Base-by-base conservation (phyloP, 2,888 invertebrate genomes). In the Tenthredo livida region DNA sequence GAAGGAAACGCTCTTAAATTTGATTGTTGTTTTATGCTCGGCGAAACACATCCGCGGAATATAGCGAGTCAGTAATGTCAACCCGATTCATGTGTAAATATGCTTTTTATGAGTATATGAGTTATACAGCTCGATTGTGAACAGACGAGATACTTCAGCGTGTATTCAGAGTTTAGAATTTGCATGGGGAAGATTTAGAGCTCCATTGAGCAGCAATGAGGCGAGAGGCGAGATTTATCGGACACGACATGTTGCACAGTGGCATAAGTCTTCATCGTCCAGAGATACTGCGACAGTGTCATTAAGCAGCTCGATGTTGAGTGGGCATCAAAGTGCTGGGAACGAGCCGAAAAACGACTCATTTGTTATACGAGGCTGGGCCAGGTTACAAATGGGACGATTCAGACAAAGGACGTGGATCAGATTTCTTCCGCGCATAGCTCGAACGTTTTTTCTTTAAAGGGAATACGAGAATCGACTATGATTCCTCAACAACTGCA, bases 211-310 rank as follows among this genome's bases (percentile, higher is more conserved):
- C 50, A 54, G 54, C 77, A 77, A 33, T 50, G 77, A 77, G 29
- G 33, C 54, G 77, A 33, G 54, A 50, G 9, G 6, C n/a, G 33
- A 50, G 54, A 54, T 77, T 77, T 77, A 77, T 54, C 40, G 33
- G 47, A 17, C 50, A 77, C 5, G 47, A 77, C 29, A 54, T 77
- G 33, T 54, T 54, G n/a, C 54, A 77, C 72, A 43, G 54, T 50
- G 77, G 77, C 54, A n/a, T n/a, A 77, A 40, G 43, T 43, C 73
- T 73, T 73, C 40, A 73, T 73, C 73, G 25, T 25, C 25, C 21
- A 17, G 12, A 73, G 10, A 47, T 25, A 73, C 43, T 40, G n/a
- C n/a, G 73, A 73, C 43, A 73, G 21, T 47, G 10, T 73, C 43
- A n/a, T 43, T 73, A 33, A 67, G 67, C 33, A 67, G 25, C 67